Conservation (phyloP, 2,113 vertebrate genomes). For the Oceanites oceanicus region DNA sequence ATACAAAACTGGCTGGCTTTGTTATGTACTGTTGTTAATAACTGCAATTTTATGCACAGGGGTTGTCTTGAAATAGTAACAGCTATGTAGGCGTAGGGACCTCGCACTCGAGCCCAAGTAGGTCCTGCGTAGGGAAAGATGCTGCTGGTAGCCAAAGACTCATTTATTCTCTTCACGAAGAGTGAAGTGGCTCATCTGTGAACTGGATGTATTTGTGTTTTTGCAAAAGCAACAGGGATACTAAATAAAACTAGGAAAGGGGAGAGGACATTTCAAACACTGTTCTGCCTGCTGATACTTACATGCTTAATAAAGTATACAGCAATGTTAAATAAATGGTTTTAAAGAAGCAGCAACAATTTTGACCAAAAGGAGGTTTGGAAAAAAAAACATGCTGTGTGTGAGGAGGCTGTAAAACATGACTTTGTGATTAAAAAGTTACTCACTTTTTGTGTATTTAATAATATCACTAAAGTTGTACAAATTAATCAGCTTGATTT, state of each 20-base stretch:
- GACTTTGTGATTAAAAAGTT: not conserved
- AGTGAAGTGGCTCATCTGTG: not conserved
- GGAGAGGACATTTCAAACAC: not conserved
- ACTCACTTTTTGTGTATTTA: not conserved
- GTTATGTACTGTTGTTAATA: not conserved
- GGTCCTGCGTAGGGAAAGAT: not conserved
- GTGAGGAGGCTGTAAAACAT: not conserved
- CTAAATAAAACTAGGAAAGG: not conserved
- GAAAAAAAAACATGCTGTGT: not conserved
- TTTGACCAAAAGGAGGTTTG: not conserved
- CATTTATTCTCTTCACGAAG: not conserved
- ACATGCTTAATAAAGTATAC: not conserved
- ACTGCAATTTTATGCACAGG: not conserved
- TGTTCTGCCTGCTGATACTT: not conserved
- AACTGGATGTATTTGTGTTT: not conserved
- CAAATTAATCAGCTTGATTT: not conserved
- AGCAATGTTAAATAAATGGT: not conserved
- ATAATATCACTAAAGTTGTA: not conserved
- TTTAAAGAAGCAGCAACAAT: not conserved
- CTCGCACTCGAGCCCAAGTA: rapidly evolving
- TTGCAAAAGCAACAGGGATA: not conserved
- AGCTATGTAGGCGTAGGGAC: not conserved
- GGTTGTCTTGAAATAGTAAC: not conserved
- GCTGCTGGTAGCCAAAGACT: not conserved
- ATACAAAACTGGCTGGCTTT: not conserved